These are phyloP conservation scores for Nomada fabriciana DNA, from an alignment of 2,888 invertebrate genomes.

Conservation along the genomic window DNA sequence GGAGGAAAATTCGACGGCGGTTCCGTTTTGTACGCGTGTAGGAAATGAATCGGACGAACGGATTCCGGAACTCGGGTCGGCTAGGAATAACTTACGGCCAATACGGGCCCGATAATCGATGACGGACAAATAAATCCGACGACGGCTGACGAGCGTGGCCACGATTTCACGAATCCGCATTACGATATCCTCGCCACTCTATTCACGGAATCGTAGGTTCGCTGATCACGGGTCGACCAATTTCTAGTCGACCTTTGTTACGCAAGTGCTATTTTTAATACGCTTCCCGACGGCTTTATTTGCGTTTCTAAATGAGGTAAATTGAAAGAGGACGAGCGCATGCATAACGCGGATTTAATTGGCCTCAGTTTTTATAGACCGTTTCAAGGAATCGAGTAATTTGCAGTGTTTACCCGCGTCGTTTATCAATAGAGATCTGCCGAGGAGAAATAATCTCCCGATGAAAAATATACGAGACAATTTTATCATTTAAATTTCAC, in stretches of 20 bases:
- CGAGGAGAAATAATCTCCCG: too few relatives aligned
- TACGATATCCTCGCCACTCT: conserved; percentile 16
- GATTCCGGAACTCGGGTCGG: not conserved
- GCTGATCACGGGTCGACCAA: not conserved
- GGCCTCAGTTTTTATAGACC: not conserved
- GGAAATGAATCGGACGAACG: conserved; percentile 22
- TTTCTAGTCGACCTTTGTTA: conserved; percentile 3
- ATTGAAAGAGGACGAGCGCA: conserved; percentile 3
- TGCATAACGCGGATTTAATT: not conserved
- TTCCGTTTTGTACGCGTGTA: not conserved
- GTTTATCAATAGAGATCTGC: not conserved
- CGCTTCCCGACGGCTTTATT: not conserved
- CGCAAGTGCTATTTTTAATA: conserved; percentile 12
- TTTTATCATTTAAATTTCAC: not conserved
- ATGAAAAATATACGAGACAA: too few relatives aligned
- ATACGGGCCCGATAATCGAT: conserved; percentile 54
- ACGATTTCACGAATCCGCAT: conserved; percentile 39
- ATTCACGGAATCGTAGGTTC: conserved; percentile 35
- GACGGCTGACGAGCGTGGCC: conserved; percentile 26
- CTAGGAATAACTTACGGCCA: conserved; percentile 18
- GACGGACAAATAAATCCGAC: conserved; percentile 52
- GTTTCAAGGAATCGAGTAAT: not conserved
- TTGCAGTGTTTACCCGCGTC: too few relatives aligned
- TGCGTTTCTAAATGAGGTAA: not conserved
- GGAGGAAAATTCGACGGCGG: not conserved